Evolutionary conservation across 2,888 invertebrate species (phyloP), one percentile per base, ranked within the genome.

Genomic region (Amblyjoppa proteus): DNA sequence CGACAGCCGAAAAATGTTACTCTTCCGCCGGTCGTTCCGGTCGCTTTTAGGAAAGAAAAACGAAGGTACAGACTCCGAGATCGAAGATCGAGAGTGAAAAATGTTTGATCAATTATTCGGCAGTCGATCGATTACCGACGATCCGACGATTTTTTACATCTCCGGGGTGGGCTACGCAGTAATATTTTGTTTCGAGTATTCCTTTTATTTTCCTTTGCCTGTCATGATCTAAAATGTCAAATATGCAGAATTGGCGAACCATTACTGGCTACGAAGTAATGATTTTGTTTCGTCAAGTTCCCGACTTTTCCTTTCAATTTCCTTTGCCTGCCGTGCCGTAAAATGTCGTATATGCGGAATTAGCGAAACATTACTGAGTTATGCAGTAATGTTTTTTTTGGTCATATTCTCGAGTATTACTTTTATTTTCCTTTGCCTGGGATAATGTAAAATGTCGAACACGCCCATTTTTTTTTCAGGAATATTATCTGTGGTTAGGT

Each of bases 21-120:
- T 88, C 89, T 92, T 25, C 91, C 92, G 16, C 90, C 91, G 38
- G 87, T 92, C 73, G 76, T 85, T 71, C 83, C 83, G 49, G 51
- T 41, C 20, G 45, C 68, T 13, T 70, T 70, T 25, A 70, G 34
- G 16, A 76, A 73, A 74, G 45, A 77, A 20, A 81, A 71, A 80
- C 86, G 76, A 84, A 89, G 89, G 89, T 89, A 89, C 83, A 74
- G 5, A 75, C 31, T 70, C 31, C 16, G 31, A 64, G 64, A 64
- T 66, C 64, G 61, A 58, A 76, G 11, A 64, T 31, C 34, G 16
- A 6, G 34, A n/a, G 6, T 20, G 34, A 41, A 41, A 11, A 41
- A 68, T 13, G 11, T 31, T 16, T 4, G n/a, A 16, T 25, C 20
- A 3, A n/a, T 25, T 56, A 25, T 25, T 34, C 6, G 34, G 0